Evolutionary conservation across 1,140 invertebrate species (phyloP), one percentile per base, ranked within the genome.

Genomic region (Amphibalanus amphitrite): DNA sequence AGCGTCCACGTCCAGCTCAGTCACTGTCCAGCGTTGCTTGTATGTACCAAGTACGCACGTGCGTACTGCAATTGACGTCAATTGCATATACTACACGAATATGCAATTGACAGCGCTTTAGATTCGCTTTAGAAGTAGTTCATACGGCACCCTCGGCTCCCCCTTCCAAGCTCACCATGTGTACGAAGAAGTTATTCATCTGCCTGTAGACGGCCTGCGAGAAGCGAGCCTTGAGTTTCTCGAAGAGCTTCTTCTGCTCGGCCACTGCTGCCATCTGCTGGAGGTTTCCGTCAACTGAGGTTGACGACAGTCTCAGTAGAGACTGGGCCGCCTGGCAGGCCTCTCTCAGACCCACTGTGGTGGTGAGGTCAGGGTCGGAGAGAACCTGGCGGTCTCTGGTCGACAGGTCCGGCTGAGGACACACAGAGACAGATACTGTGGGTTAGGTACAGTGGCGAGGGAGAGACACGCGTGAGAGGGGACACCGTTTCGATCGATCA

Each of bases 121-220:
- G n/a, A n/a, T n/a, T n/a, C n/a, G n/a, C n/a, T n/a, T n/a, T n/a
- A n/a, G n/a, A n/a, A n/a, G n/a, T n/a, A n/a, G n/a, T n/a, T n/a
- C n/a, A n/a, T n/a, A n/a, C n/a, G n/a, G n/a, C n/a, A n/a, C n/a
- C n/a, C n/a, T n/a, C n/a, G n/a, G n/a, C n/a, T n/a, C n/a, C n/a
- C n/a, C n/a, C n/a, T 38, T 15, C 15, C 33, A 4, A 30, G 72
- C 69, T 29, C n/a, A 30, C 40, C 81, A 93, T 86, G 82, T 95
- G 91, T 78, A 95, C 93, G 74, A 97, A 94, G 64, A 94, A 83
- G 83, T 96, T 96, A 78, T 94, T 96, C 25, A 97, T 82, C 81
- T 96, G 91, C 59, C 92, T 84, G 59, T 87, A 88, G 28, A 97
- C 84, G 29, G 88, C 87, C 69, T 88, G 84, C 17, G 91, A 89